Conservation (phyloP, 2,888 invertebrate species). For the Limnephilus lunatus region DNA sequence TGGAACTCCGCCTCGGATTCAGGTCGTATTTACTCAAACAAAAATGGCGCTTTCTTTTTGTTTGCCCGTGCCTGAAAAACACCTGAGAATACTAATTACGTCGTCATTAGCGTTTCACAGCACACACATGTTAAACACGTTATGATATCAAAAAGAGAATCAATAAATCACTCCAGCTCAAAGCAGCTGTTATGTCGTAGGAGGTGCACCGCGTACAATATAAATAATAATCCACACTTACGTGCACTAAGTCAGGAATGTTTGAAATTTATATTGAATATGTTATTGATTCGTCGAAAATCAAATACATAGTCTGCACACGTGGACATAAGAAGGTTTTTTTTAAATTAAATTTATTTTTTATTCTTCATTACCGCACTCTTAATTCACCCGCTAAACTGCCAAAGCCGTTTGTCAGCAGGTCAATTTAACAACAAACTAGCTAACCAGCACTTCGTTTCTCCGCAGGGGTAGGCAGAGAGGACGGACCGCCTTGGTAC, state of each 20-base stretch:
- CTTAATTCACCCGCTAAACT: no score
- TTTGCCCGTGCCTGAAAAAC: slow-evolving; percentile 20
- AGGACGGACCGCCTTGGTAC: no score
- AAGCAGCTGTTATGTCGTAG: slow-evolving; percentile 20
- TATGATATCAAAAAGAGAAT: slow-evolving; percentile 36
- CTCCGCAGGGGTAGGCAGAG: no score
- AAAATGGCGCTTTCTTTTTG: not conserved
- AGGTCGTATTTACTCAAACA: slow-evolving; percentile 9
- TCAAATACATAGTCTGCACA: no score
- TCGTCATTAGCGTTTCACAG: slow-evolving; percentile 35
- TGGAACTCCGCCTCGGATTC: slow-evolving; percentile 12
- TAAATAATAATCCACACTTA: not conserved
- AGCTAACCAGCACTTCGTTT: no score
- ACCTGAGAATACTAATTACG: slow-evolving; percentile 48
- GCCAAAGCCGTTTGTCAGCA: no score
- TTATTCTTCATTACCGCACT: no score
- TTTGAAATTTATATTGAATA: no score
- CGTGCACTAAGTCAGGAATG: not conserved
- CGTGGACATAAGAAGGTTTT: no score
- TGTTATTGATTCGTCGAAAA: no score
- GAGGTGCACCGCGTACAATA: slow-evolving; percentile 3
- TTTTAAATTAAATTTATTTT: no score
- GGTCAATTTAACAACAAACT: no score
- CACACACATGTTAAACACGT: slow-evolving; percentile 26
- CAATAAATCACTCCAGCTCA: slow-evolving; percentile 29